Evolutionary conservation across 2,797 vertebrate genomes (phyloP).

Genomic region (Phataginus tricuspis): DNA sequence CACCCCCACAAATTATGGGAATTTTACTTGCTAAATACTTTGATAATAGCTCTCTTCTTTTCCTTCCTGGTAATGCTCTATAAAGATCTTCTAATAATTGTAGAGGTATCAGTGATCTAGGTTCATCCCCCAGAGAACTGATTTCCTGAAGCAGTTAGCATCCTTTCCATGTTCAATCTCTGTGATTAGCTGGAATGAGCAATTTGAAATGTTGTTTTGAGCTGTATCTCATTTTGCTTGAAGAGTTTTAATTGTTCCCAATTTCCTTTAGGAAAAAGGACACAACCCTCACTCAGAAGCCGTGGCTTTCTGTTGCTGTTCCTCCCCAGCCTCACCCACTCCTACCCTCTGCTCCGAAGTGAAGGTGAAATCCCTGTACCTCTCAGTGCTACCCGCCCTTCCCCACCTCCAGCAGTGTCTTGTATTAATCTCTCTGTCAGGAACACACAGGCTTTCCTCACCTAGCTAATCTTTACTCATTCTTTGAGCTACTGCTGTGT

Average conservation of each 20-base stretch:
- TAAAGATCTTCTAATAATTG: not conserved
- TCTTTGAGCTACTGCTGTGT: not conserved
- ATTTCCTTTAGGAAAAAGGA: not conserved
- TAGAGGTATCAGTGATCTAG: not conserved
- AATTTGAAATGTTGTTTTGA: not conserved
- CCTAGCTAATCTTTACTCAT: not conserved
- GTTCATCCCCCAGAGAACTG: not conserved
- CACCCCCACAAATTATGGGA: not conserved
- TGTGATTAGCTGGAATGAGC: not conserved
- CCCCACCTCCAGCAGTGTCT: not conserved
- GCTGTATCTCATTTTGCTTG: not conserved
- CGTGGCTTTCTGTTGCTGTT: not conserved
- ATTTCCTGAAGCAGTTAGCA: not conserved
- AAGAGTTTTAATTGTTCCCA: not conserved
- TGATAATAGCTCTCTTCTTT: not conserved
- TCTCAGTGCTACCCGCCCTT: not conserved
- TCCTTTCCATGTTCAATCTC: not conserved
- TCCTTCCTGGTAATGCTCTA: not conserved
- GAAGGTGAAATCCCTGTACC: not conserved
- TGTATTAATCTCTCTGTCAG: not conserved
- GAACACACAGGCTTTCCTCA: not conserved
- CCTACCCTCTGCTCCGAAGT: not conserved
- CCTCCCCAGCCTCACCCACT: not conserved
- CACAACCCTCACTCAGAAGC: not conserved
- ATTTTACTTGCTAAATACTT: not conserved